Evolutionary conservation across 2,113 vertebrate genomes (phyloP).

Genomic region (Onychostruthus taczanowskii): DNA sequence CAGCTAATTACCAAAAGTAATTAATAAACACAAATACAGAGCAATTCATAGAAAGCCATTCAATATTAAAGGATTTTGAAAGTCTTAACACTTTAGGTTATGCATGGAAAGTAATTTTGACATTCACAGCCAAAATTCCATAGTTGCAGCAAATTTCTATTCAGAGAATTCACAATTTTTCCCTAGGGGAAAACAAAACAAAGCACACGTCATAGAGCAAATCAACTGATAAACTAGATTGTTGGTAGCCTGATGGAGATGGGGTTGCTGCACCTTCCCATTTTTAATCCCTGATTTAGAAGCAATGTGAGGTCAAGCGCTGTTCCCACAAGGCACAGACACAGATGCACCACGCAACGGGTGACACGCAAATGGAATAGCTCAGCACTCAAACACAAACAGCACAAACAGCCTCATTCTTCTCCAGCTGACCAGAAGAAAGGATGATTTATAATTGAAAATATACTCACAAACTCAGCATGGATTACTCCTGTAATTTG

Average conservation of each 20-base stretch:
- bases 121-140: not conserved
- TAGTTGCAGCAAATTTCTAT: not conserved
- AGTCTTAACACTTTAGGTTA: not conserved
- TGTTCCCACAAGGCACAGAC: not conserved
- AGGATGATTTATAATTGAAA: not conserved
- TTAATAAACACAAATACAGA: not conserved
- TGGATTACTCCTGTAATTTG: not conserved
- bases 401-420: not conserved
- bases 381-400: not conserved
- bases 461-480: not conserved
- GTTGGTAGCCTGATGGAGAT: not conserved
- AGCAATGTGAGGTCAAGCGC: not conserved
- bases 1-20: not conserved
- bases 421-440: not conserved
- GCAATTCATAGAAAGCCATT: not conserved
- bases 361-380: not conserved
- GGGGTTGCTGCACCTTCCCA: not conserved
- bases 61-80: not conserved
- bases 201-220: not conserved
- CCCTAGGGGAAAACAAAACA: not conserved
- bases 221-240: not conserved
- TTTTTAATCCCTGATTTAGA: not conserved
- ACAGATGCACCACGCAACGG: accelerated
- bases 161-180: not conserved
- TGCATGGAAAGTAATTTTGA: not conserved